These are phyloP conservation scores for Barnardius zonarius DNA, from an alignment of 2,113 vertebrate genomes.

Conservation along the genomic window DNA sequence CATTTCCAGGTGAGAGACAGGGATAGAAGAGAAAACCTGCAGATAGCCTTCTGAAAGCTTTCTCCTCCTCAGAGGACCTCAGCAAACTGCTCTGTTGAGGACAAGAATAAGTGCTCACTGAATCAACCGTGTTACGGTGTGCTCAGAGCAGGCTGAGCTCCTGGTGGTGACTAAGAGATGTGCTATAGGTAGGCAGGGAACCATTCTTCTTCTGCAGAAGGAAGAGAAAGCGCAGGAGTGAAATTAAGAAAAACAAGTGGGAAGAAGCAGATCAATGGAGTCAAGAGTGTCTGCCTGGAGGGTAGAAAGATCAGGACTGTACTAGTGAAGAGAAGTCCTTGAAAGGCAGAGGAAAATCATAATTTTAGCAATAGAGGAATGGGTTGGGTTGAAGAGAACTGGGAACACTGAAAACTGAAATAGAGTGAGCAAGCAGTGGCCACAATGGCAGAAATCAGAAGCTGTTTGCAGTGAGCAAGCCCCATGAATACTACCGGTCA, in stretches of 20 bases:
- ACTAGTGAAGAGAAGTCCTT: neutral
- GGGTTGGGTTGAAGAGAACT: neutral
- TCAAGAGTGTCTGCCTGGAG: neutral
- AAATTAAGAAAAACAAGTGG: neutral
- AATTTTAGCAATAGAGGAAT: neutral
- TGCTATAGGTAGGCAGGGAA: neutral
- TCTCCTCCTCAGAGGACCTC: neutral
- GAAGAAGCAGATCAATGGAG: neutral
- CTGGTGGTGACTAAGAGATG: neutral
- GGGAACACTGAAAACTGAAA: neutral
- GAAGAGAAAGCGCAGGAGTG: neutral
- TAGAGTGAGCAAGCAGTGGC: neutral
- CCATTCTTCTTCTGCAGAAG: neutral
- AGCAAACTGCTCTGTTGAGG: neutral
- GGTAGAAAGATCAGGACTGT: neutral
- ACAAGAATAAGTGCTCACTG: rapidly evolving
- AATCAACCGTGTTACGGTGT: neutral
- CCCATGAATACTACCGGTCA: neutral
- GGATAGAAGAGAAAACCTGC: neutral
- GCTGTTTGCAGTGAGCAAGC: neutral
- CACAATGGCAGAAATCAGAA: neutral
- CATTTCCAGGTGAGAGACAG: neutral
- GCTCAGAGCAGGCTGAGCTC: neutral
- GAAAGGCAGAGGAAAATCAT: neutral
- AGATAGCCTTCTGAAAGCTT: neutral